Evolutionary conservation across 2,888 invertebrate genomes (phyloP).

Genomic region (Leucophenga maculata): DNA sequence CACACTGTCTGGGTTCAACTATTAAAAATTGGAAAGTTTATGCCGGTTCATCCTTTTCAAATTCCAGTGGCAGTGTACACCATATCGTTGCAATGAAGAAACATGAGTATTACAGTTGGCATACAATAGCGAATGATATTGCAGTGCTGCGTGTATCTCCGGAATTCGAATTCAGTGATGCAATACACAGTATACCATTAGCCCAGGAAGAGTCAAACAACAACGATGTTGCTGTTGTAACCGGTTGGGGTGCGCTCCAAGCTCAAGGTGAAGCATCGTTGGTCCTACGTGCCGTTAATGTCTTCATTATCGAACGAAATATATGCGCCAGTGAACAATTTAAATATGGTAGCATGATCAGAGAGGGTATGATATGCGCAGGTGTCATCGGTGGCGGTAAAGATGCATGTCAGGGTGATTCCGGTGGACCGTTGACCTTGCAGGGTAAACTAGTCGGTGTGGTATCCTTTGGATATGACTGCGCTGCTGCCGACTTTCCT

Average conservation of each 20-base stretch:
- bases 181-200: constrained; percentile 71
- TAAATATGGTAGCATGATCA: constrained; percentile 47
- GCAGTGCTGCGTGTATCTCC: constrained; percentile 74
- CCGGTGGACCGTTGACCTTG: constrained; percentile 65
- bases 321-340: constrained; percentile 71
- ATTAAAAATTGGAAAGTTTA: constrained; percentile 67
- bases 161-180: constrained; percentile 69
- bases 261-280: constrained; percentile 57
- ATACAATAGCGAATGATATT: constrained; percentile 74
- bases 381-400: constrained; percentile 45
- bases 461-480: constrained; percentile 66
- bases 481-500: constrained; percentile 55
- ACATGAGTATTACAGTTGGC: constrained; percentile 70
- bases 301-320: constrained; percentile 67
- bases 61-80: constrained; percentile 50
- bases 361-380: constrained; percentile 56
- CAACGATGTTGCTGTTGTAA: constrained; percentile 47
- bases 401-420: constrained; percentile 66
- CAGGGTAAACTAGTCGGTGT: constrained; percentile 56
- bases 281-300: constrained; percentile 73
- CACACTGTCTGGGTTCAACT: constrained; percentile 74
- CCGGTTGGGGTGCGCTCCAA: constrained; percentile 58
- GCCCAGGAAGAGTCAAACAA: constrained; percentile 47
- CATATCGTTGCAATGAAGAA: constrained; percentile 45
- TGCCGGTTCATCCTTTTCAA: constrained; percentile 74